phyloP scores from a whole-genome alignment of 2,113 vertebrate species.

The Penelope pileata region DNA sequence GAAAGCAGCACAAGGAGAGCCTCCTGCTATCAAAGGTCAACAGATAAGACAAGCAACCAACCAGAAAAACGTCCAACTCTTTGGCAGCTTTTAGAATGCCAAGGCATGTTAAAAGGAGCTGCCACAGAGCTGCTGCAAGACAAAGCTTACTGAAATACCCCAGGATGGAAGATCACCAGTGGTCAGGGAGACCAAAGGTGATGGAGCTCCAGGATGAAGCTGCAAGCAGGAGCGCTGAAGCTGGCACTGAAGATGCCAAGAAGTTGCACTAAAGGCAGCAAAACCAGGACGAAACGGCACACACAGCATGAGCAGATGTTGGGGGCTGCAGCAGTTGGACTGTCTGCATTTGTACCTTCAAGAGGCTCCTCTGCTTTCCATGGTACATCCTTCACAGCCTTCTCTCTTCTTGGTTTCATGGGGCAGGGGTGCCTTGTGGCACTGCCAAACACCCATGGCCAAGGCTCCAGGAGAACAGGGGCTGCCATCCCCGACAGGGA shows the following conservation, averaged over 20 bases:
- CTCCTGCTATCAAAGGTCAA: fast-evolving
- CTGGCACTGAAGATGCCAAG: neutral
- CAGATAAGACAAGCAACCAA: fast-evolving
- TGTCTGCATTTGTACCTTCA: neutral
- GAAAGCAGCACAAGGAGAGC: neutral
- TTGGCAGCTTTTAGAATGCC: neutral
- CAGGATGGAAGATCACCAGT: neutral
- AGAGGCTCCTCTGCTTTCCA: neutral
- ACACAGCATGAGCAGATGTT: neutral
- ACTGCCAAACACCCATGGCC: neutral
- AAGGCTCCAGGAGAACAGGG: neutral
- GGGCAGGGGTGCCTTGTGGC: neutral
- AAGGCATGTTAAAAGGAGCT: neutral
- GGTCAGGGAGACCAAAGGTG: neutral
- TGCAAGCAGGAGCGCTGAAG: no score
- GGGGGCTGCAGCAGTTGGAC: neutral
- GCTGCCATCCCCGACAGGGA: neutral
- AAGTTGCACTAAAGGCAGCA: neutral
- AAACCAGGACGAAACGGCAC: neutral
- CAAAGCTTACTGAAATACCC: neutral
- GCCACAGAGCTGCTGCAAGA: neutral
- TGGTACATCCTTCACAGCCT: neutral
- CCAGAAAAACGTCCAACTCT: neutral
- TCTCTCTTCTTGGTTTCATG: neutral
- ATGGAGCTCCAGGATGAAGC: neutral